Base-by-base conservation (phyloP, 2,113 vertebrate species). In the Tretioscincus oriximinensis region DNA sequence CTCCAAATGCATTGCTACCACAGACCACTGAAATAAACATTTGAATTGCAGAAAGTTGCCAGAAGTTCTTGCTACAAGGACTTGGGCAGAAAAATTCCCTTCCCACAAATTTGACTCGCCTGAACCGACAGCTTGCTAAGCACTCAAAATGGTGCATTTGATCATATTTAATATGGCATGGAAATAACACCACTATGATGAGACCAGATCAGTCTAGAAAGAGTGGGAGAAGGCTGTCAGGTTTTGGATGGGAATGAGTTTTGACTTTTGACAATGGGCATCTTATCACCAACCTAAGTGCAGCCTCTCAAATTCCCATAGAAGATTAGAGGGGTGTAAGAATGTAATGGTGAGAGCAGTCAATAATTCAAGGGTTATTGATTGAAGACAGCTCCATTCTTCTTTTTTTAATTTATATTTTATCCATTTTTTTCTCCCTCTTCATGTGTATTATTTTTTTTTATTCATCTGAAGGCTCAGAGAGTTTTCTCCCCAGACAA, bases 341-440 rank as follows among this genome's bases (percentile, higher is more conserved):
- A 60, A 84, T 54, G 85, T 88, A 90, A 91, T 84, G 92, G 89
- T 88, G 76, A 89, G 68, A 90, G 68, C 81, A 88, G 92, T 92
- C 92, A 86, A 90, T 93, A 93, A 92, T 89, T 90, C 93, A 89
- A 85, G 90, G 85, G 84, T 87, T 94, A 94, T 93, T 89, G 93
- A 94, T 88, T 91, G 88, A 88, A 91, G 88, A 83, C 86, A 89
- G 80, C 90, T 84, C 88, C 81, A 88, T 91, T 91, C 88, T 85
- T 82, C 68, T 93, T 91, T 92, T 54, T 90, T 91, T 89, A 90
- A 92, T 91, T 93, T 93, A 86, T 93, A 88, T 93, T 90, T 93
- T 88, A 93, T 87, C 88, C 81, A 41, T 80, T 84, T 76, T 88
- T 91, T 91, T 86, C 83, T 85, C n/a, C 54, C 77, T 26, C 88